Conservation (phyloP, 1,140 invertebrate genomes). For the Apocrypta bakeri region DNA sequence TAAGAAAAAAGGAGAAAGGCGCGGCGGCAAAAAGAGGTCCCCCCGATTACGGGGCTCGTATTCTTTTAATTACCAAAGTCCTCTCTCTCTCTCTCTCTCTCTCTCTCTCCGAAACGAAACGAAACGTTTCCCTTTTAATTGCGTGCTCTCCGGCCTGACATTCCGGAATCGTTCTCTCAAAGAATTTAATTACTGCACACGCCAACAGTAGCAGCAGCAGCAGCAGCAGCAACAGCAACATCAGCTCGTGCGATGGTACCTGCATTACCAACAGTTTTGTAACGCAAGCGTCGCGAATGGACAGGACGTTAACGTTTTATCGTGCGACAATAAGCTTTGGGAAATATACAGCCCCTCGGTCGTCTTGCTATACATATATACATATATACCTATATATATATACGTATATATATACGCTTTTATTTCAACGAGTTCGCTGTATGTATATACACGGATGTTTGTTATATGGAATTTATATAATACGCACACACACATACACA, state of each 20-base stretch:
- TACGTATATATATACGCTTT: background rate
- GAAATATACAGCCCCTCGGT: background rate
- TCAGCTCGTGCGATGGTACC: background rate
- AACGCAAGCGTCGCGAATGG: slow-evolving; percentile 53
- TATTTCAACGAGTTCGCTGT: background rate
- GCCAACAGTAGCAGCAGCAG: slow-evolving; percentile 8
- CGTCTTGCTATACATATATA: background rate
- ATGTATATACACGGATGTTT: no score
- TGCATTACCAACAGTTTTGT: slow-evolving; percentile 41
- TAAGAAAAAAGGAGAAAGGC: slow-evolving; percentile 48
- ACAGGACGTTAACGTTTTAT: slow-evolving; percentile 65
- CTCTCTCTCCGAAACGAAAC: slow-evolving; percentile 64
- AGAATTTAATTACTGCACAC: slow-evolving; percentile 73
- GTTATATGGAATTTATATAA: background rate
- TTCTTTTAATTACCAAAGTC: slow-evolving; percentile 73
- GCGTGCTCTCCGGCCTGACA: slow-evolving; percentile 66
- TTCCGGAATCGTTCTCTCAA: slow-evolving; percentile 72
- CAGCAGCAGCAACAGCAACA: no score
- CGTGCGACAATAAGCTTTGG: slow-evolving; percentile 54
- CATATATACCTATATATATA: no score
- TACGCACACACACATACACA: no score
- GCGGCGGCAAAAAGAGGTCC: slow-evolving; percentile 44
- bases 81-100: slow-evolving; percentile 52
- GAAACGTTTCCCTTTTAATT: slow-evolving; percentile 74
- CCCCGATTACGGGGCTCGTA: slow-evolving; percentile 68